A percentile compares a stretch with the other conserved stretches of the same genome.
phyloP scores from a whole-genome alignment of 2,113 vertebrate species.

The Python bivittatus region DNA sequence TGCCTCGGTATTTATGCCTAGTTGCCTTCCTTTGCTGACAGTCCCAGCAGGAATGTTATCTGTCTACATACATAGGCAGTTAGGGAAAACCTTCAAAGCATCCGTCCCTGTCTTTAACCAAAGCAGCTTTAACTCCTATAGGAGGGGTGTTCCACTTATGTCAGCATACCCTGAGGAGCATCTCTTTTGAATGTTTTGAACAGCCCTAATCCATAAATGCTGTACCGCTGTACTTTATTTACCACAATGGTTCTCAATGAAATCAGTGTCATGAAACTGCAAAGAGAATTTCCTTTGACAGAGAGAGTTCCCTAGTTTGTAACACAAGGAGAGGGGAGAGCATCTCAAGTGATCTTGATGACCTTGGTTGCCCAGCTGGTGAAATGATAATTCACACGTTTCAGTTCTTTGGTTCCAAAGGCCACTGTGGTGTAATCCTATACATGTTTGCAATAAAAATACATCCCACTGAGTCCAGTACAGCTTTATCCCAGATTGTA shows the following conservation, averaged over 20 bases:
- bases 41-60: not conserved
- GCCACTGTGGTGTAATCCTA: not conserved
- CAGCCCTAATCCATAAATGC: not conserved
- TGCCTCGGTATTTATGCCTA: not conserved
- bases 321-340: not conserved
- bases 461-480: not conserved
- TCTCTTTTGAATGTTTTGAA: not conserved
- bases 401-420: not conserved
- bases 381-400: not conserved
- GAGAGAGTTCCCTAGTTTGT: not conserved
- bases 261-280: not conserved
- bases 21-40: not conserved
- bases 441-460: not conserved
- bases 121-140: not conserved
- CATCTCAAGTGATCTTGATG: not conserved
- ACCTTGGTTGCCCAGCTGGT: not conserved
- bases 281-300: not conserved
- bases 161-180: not conserved
- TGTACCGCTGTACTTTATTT: not conserved
- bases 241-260: not conserved
- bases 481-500: not conserved
- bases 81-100: not conserved
- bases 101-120: not conserved
- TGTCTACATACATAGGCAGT: not conserved
- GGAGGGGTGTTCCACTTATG: not conserved